These are phyloP conservation scores for Tricholaema leucomelas DNA, from an alignment of 2,113 vertebrate species.

Conservation along the genomic window DNA sequence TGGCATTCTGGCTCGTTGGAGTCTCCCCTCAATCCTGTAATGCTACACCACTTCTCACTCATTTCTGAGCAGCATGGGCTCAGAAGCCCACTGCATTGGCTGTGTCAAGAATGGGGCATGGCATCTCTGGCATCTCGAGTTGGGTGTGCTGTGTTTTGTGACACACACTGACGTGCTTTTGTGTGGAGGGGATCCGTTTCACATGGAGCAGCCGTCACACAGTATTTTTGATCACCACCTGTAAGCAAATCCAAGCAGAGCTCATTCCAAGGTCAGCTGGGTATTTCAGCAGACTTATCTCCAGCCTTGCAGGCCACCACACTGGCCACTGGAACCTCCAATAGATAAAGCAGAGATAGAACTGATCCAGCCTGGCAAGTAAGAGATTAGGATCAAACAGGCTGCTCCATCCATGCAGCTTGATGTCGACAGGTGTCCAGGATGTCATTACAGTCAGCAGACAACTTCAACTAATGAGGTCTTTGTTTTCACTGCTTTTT, in stretches of 20 bases:
- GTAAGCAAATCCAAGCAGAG: constrained; percentile 30
- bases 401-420: not conserved
- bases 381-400: constrained; percentile 58
- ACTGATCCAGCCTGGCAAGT: constrained; percentile 28
- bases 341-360: constrained; percentile 43
- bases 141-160: constrained; percentile 47
- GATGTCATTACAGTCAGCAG: constrained; percentile 21
- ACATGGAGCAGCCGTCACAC: not conserved
- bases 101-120: not conserved
- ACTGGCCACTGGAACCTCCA: constrained; percentile 10
- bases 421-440: constrained; percentile 39
- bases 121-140: constrained; percentile 58
- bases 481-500: constrained; percentile 1
- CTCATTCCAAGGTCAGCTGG: constrained; percentile 67
- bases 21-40: not conserved
- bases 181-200: constrained; percentile 49
- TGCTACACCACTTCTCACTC: not conserved
- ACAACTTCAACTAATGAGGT: not conserved
- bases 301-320: not conserved
- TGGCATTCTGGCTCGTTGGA: not conserved
- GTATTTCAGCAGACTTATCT: constrained; percentile 60
- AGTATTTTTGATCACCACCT: constrained; percentile 39
- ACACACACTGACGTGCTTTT: constrained; percentile 8
- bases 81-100: not conserved
- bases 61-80: not conserved